Evolutionary conservation across 1,140 invertebrate species (phyloP).

Genomic region (Orius insidiosus): DNA sequence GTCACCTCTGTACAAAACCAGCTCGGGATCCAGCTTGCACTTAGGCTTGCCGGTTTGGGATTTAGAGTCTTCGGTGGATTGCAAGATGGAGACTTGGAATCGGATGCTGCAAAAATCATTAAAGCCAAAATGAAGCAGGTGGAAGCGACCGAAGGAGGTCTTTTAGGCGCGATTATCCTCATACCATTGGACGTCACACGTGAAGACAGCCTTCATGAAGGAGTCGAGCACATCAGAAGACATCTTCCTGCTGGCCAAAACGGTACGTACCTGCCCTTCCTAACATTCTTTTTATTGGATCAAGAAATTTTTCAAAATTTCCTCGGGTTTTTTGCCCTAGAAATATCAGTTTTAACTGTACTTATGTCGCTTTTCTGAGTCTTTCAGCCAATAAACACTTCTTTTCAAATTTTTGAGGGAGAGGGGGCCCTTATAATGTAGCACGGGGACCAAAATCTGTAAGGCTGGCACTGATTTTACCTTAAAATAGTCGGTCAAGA

Average conservation of each 20-base stretch:
- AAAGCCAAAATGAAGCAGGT: constrained; percentile 34
- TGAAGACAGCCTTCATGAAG: constrained; percentile 59
- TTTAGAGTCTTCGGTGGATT: constrained; percentile 62
- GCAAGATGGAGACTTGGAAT: constrained; percentile 23
- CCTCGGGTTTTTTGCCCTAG: too few relatives aligned
- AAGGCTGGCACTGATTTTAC: too few relatives aligned
- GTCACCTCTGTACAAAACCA: constrained; percentile 61
- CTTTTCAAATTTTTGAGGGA: too few relatives aligned
- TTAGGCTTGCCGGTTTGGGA: constrained; percentile 44
- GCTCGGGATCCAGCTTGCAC: constrained; percentile 50
- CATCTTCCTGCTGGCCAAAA: constrained; percentile 66
- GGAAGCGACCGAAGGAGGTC: constrained; percentile 21
- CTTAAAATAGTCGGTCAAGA: too few relatives aligned
- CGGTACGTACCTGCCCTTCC: constrained; percentile 30
- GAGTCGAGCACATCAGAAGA: constrained; percentile 52
- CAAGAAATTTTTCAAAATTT: too few relatives aligned
- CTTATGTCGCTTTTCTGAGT: too few relatives aligned
- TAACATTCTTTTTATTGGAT: background rate
- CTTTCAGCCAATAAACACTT: too few relatives aligned
- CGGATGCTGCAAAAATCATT: constrained; percentile 38
- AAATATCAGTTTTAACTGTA: too few relatives aligned
- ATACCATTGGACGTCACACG: constrained; percentile 58
- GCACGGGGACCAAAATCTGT: too few relatives aligned
- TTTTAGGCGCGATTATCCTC: constrained; percentile 28
- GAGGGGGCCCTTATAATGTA: too few relatives aligned